phyloP scores from a whole-genome alignment of 2,113 vertebrate genomes.

The Pygoscelis antarcticus region DNA sequence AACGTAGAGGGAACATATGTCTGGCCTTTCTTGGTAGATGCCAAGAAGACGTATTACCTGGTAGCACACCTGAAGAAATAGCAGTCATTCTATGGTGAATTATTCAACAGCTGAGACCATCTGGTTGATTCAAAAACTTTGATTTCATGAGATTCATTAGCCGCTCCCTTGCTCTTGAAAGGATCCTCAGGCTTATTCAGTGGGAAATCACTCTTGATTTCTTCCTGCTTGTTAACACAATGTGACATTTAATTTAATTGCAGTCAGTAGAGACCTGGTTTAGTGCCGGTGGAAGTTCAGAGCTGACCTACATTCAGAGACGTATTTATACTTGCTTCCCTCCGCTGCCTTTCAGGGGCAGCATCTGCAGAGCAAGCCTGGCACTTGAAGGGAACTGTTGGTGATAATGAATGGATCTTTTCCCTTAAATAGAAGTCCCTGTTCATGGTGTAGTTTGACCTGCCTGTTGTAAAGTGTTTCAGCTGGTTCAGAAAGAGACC shows the following conservation, averaged over 20 bases:
- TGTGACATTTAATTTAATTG: constrained; percentile 47
- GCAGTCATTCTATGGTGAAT: neutral
- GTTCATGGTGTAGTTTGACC: neutral
- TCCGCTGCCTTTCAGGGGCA: neutral
- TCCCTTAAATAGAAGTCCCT: neutral
- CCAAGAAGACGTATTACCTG: neutral
- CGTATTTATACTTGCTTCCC: neutral
- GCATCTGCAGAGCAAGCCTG: neutral
- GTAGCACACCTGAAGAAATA: constrained; percentile 31
- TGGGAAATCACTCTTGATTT: constrained; percentile 1
- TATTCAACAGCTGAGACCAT: constrained; percentile 21
- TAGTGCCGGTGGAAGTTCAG: neutral
- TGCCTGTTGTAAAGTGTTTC: neutral
- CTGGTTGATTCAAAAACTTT: neutral
- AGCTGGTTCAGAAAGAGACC: neutral
- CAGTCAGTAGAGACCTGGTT: neutral
- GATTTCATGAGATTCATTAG: constrained; percentile 36
- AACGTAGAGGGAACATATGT: neutral
- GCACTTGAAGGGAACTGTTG: neutral
- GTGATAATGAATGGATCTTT: neutral
- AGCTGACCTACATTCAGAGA: constrained; percentile 31
- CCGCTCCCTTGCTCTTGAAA: neutral
- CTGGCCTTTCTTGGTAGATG: neutral
- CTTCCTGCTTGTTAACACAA: constrained; percentile 29
- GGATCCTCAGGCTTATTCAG: neutral